phyloP scores from a whole-genome alignment of 2,797 vertebrate species.

The Peromyscus attwateri region DNA sequence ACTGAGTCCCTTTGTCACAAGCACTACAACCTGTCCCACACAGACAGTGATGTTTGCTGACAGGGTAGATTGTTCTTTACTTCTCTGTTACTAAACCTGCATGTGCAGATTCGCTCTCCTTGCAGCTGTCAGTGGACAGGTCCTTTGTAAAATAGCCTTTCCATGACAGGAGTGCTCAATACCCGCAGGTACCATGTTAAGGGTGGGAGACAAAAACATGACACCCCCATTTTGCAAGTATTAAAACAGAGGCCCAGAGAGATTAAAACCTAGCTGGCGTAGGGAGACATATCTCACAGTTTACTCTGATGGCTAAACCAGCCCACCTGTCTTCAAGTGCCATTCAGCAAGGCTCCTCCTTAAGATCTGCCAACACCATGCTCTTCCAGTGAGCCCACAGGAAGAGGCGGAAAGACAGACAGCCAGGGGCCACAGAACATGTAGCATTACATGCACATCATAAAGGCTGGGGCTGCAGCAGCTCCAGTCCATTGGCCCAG shows the following conservation, averaged over 20 bases:
- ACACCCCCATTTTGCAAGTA: not conserved
- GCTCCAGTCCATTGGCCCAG: slow-evolving; percentile 11
- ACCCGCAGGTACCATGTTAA: not conserved
- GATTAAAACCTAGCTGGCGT: not conserved
- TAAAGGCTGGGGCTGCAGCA: slow-evolving; percentile 21
- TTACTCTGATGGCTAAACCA: no score
- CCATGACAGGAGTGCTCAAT: not conserved
- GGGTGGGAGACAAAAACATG: not conserved
- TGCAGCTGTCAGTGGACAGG: not conserved
- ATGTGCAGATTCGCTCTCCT: not conserved
- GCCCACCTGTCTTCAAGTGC: not conserved
- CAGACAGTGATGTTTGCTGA: not conserved
- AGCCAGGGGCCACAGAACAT: slow-evolving; percentile 67
- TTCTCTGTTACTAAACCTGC: not conserved
- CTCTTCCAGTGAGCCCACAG: not conserved
- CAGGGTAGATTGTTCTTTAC: not conserved
- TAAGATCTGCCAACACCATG: no score
- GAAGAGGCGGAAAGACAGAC: slow-evolving; percentile 51
- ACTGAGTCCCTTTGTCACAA: not conserved
- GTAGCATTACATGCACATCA: slow-evolving; percentile 48
- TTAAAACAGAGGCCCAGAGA: slow-evolving; percentile 39
- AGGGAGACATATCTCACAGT: not conserved
- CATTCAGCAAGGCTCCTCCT: not conserved
- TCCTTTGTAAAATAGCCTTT: not conserved
- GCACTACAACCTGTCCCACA: not conserved